A percentile compares a stretch with the other conserved stretches of the same genome.
phyloP scores from a whole-genome alignment of 2,797 vertebrate species.

The Crax fasciolata region DNA sequence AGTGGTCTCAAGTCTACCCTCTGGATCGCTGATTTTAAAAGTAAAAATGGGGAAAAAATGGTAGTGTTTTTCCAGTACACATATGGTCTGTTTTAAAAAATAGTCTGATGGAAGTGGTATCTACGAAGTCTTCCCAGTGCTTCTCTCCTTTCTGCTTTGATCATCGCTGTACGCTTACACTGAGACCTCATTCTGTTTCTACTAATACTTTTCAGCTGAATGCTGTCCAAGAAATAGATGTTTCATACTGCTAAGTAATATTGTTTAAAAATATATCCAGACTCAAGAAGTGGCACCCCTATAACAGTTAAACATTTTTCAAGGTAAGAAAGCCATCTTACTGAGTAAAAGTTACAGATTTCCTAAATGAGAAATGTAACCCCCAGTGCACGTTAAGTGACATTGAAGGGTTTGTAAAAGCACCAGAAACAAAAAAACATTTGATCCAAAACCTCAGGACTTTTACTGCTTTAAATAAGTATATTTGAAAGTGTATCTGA shows the following conservation, averaged over 20 bases:
- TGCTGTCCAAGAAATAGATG: neutral
- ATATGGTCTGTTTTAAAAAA: neutral
- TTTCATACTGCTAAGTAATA: neutral
- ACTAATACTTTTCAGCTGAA: neutral
- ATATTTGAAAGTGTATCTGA: neutral
- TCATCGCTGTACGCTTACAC: neutral
- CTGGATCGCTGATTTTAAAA: neutral
- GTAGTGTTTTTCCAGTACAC: neutral
- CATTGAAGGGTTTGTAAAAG: neutral
- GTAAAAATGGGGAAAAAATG: neutral
- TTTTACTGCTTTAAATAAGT: neutral
- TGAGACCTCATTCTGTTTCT: neutral
- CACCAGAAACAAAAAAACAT: neutral
- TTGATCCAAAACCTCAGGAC: neutral
- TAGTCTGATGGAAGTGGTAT: neutral
- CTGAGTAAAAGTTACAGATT: neutral
- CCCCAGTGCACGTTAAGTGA: neutral
- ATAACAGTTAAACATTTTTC: neutral
- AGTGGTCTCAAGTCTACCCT: neutral
- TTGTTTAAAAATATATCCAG: neutral
- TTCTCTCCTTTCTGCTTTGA: neutral
- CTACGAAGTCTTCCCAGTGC: neutral
- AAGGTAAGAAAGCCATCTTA: neutral
- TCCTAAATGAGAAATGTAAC: neutral
- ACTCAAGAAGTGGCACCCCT: neutral